Evolutionary conservation across 2,113 vertebrate species (phyloP), one percentile per base, ranked within the genome.

Genomic region (Notothenia rossii): DNA sequence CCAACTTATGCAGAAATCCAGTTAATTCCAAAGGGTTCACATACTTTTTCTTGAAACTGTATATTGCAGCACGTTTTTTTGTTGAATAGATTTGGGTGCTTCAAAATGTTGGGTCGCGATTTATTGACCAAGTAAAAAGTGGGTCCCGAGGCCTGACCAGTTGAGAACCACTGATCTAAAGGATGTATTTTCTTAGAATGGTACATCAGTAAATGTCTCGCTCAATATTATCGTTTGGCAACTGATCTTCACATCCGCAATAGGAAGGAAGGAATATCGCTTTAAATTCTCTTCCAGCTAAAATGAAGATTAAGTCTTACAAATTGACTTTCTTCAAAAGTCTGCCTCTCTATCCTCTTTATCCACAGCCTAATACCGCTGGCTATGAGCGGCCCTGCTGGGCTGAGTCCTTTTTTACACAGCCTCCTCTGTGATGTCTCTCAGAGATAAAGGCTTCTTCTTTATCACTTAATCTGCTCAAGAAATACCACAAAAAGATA

Each of bases 401-500:
- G 53, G 43, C 9, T 50, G 3, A 74, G 60, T 56, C 66, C 53
- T 50, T 5, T 7, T 45, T 50, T 51, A 0, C 11, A 0, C 51
- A 5, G 20, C n/a, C 15, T 49, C 10, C 58, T 72, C 62, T 51
- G 6, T 50, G 33, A 61, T 14, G 45, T 77, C 54, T 62, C 51
- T 68, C 55, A 67, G 45, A 77, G 48, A 17, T 49, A 71, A 71
- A 51, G 48, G 12, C 55, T 56, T 77, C 33, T 75, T 67, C 71
- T 66, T 29, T 12, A 3, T 64, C 49, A 45, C n/a, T 53, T 74
- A 8, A 69, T 17, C 2, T 12, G 2, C 61, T 71, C 4, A 66
- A 51, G 40, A 74, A 58, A 58, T 17, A 22, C 2, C 63, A 53
- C 10, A 53, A 48, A 15, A 11, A 55, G 29, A 65, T 60, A 18